These are phyloP conservation scores for Sthenelais limicola DNA, from an alignment of 2,888 invertebrate genomes.

Conservation along the genomic window DNA sequence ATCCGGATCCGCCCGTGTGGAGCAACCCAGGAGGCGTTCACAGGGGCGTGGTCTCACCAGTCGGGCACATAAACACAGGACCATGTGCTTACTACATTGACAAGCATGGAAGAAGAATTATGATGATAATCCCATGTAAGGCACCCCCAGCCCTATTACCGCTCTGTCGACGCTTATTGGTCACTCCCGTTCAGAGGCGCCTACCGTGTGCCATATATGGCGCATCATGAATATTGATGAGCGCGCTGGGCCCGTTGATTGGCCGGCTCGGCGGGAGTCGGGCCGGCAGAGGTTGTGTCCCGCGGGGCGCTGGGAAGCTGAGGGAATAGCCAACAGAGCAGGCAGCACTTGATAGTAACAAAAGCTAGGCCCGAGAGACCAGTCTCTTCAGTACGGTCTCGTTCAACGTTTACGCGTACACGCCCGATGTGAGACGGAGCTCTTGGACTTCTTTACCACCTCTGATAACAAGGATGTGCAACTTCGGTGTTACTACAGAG, in stretches of 20 bases:
- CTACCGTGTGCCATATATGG: conserved; percentile 11
- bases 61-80: conserved; percentile 7
- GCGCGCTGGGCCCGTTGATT: conserved; percentile 36
- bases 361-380: conserved; percentile 44
- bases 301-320: conserved; percentile 33
- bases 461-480: too few relatives aligned
- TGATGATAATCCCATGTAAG: conserved; percentile 37
- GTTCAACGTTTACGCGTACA: conserved; percentile 21
- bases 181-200: not conserved
- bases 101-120: conserved; percentile 7
- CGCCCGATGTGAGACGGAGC: too few relatives aligned
- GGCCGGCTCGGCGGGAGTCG: conserved; percentile 23
- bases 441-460: too few relatives aligned
- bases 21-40: not conserved
- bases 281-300: conserved; percentile 18
- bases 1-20: too few relatives aligned
- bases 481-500: too few relatives aligned
- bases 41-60: conserved; percentile 20
- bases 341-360: conserved; percentile 40
- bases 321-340: conserved; percentile 23
- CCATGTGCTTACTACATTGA: conserved; percentile 17
- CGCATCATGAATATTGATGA: conserved; percentile 36
- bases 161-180: conserved; percentile 21
- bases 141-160: not conserved
- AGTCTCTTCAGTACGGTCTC: conserved; percentile 29